phyloP scores from a whole-genome alignment of 2,797 vertebrate genomes.

The Hapalemur alaotrensis region DNA sequence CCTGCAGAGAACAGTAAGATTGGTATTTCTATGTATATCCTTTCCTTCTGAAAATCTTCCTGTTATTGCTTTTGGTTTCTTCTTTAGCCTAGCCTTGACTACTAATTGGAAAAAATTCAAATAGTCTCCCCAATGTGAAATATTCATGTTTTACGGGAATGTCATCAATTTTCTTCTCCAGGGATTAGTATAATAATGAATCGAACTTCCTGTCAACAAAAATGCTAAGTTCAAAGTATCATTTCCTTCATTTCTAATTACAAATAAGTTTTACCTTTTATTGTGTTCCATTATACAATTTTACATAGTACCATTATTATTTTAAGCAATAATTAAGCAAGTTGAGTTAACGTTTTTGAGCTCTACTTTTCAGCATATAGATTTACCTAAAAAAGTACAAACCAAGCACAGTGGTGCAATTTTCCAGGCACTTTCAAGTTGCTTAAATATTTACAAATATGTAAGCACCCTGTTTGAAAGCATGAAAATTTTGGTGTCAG shows the following conservation, averaged over 20 bases:
- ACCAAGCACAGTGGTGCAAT: slow-evolving; percentile 82
- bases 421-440: slow-evolving; percentile 86
- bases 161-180: not conserved
- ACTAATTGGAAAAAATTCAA: not conserved
- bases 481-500: slow-evolving; percentile 74
- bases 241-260: slow-evolving; percentile 78
- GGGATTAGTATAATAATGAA: slow-evolving; percentile 31
- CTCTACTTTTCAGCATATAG: slow-evolving; percentile 72
- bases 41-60: slow-evolving; percentile 1
- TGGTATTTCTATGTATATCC: not conserved
- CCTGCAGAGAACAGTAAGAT: not conserved
- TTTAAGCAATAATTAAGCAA: slow-evolving; percentile 70
- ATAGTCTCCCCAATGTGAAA: not conserved
- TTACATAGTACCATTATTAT: slow-evolving; percentile 73
- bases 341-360: slow-evolving; percentile 30
- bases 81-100: not conserved
- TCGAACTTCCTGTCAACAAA: slow-evolving; percentile 63
- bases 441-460: slow-evolving; percentile 81
- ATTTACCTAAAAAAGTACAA: slow-evolving; percentile 79
- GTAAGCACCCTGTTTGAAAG: slow-evolving; percentile 84
- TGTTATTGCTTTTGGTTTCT: not conserved
- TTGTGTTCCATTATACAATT: slow-evolving; percentile 85
- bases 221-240: slow-evolving; percentile 72
- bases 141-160: not conserved
- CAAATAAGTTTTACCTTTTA: slow-evolving; percentile 84